Conservation (phyloP, 1,140 invertebrate genomes). For the Acromyrmex heyeri region DNA sequence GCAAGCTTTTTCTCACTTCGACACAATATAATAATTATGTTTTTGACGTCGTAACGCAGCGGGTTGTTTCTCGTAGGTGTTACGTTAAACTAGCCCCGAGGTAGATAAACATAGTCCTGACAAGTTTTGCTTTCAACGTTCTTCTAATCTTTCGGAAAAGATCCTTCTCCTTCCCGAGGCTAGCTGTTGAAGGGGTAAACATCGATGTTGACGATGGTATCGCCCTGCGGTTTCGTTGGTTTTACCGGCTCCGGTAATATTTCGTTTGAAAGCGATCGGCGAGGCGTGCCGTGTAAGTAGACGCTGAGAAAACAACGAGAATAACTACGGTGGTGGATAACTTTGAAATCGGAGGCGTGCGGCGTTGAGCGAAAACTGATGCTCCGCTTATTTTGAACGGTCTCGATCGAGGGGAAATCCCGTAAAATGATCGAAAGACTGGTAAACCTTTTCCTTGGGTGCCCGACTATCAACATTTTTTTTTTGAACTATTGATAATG, state of each 20-base stretch:
- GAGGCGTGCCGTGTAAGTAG: conserved; percentile 68
- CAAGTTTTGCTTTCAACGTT: conserved; percentile 51
- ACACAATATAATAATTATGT: conserved; percentile 21
- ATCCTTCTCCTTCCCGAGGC: conserved; percentile 17
- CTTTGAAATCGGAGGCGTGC: conserved; percentile 75
- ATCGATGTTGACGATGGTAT: conserved; percentile 54
- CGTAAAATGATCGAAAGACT: conserved; percentile 23
- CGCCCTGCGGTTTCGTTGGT: conserved; percentile 33
- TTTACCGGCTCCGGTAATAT: conserved; percentile 39
- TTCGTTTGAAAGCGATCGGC: conserved; percentile 66
- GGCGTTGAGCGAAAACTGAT: conserved; percentile 64
- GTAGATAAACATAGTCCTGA: conserved; percentile 42
- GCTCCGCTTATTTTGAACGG: conserved; percentile 71
- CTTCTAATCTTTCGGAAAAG: conserved; percentile 41
- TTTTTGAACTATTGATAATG: not conserved
- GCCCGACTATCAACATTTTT: not conserved
- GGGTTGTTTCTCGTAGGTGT: not conserved
- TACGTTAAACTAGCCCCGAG: conserved; percentile 4
- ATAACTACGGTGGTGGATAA: conserved; percentile 58
- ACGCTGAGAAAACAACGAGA: conserved; percentile 73
- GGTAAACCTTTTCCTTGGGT: not conserved
- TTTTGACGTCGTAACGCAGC: not conserved
- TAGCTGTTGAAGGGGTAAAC: conserved; percentile 45
- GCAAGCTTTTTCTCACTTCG: not conserved
- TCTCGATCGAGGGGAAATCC: conserved; percentile 59